Conservation (phyloP, 2,888 invertebrate species). For the Chloroclysta siterata region DNA sequence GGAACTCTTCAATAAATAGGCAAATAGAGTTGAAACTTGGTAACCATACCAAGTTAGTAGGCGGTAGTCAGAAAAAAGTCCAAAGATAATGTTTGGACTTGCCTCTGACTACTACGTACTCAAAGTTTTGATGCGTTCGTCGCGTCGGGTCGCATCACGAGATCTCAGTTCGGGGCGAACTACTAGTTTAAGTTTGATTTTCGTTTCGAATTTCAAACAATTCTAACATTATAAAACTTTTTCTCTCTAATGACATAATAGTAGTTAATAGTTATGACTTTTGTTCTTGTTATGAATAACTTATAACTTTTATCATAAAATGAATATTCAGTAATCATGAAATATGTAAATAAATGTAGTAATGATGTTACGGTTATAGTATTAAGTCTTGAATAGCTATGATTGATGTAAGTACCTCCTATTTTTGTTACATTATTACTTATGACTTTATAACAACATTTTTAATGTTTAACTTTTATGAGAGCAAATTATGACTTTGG, state of each 20-base stretch:
- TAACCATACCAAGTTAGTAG: too few relatives aligned
- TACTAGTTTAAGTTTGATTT: too few relatives aligned
- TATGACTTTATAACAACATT: not conserved
- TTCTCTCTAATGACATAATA: not conserved
- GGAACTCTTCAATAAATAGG: too few relatives aligned
- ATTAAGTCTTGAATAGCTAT: not conserved
- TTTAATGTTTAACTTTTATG: constrained; percentile 12
- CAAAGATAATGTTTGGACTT: too few relatives aligned
- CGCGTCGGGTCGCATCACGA: too few relatives aligned
- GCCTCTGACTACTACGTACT: too few relatives aligned
- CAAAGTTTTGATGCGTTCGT: too few relatives aligned
- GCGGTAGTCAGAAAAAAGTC: too few relatives aligned
- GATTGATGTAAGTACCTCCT: not conserved
- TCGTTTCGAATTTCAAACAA: not conserved
- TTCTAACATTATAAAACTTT: not conserved
- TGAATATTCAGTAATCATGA: constrained; percentile 22
- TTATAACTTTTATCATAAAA: constrained; percentile 11
- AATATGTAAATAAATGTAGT: constrained; percentile 12
- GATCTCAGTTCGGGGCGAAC: too few relatives aligned
- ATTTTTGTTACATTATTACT: constrained; percentile 5
- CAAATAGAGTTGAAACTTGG: too few relatives aligned
- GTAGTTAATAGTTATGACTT: not conserved
- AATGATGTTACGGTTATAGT: not conserved
- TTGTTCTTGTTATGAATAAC: not conserved
- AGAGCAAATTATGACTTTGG: constrained; percentile 39